phyloP scores from a whole-genome alignment of 2,888 invertebrate species.

The Nomada fabriciana region DNA sequence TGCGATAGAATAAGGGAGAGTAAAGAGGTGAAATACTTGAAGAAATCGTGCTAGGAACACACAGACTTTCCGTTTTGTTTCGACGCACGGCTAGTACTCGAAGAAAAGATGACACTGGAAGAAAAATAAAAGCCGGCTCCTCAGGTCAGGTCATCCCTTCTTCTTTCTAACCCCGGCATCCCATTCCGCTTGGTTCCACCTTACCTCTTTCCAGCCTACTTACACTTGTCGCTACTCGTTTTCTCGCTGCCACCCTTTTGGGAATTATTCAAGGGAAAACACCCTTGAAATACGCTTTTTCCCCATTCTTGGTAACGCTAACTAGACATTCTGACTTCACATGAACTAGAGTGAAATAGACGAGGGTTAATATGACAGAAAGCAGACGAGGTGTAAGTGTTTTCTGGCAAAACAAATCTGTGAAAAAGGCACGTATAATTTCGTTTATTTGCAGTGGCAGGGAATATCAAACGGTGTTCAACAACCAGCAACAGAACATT shows the following conservation, averaged over 20 bases:
- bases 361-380: neutral
- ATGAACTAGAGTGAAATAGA: neutral
- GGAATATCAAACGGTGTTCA: conserved; percentile 17
- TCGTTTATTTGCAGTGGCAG: neutral
- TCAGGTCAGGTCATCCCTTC: conserved; percentile 46
- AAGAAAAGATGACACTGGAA: conserved; percentile 56
- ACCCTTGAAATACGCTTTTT: conserved; percentile 59
- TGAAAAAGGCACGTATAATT: neutral
- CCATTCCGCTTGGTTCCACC: conserved; percentile 29
- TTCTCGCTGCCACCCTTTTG: conserved; percentile 35
- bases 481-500: conserved; percentile 5
- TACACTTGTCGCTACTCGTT: conserved; percentile 41
- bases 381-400: neutral
- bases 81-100: conserved; percentile 62
- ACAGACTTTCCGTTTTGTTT: conserved; percentile 66
- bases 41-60: conserved; percentile 71
- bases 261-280: conserved; percentile 68
- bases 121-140: conserved; percentile 70
- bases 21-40: conserved; percentile 55
- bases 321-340: neutral
- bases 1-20: neutral
- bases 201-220: conserved; percentile 57
- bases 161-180: conserved; percentile 26
- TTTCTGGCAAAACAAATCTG: neutral
- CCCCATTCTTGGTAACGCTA: neutral